These are phyloP conservation scores for Setipinna tenuifilis DNA, from an alignment of 2,797 vertebrate genomes.

Conservation along the genomic window DNA sequence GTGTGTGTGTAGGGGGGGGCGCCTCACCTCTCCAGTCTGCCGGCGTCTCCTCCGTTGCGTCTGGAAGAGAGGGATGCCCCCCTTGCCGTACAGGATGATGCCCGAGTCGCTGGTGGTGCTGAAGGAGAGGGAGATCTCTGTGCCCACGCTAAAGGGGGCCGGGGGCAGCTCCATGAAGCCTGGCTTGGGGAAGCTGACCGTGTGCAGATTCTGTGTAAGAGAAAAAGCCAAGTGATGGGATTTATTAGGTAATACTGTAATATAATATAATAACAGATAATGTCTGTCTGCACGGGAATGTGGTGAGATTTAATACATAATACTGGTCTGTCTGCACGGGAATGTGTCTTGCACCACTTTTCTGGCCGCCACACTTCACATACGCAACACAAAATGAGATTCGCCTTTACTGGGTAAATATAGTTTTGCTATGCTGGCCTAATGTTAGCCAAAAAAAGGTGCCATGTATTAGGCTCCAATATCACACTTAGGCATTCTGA, in stretches of 20 bases:
- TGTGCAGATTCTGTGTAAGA: slow-evolving; percentile 85
- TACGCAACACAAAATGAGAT: not conserved
- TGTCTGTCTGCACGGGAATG: too few species aligned
- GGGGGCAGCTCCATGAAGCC: slow-evolving; percentile 88
- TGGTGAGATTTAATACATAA: too few species aligned
- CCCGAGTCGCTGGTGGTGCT: slow-evolving; percentile 91
- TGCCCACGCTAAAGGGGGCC: slow-evolving; percentile 76
- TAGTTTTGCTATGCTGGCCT: not conserved
- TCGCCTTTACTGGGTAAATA: not conserved
- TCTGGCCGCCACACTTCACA: too few species aligned
- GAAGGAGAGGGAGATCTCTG: slow-evolving; percentile 96
- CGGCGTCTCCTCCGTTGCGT: slow-evolving; percentile 82
- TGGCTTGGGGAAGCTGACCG: slow-evolving; percentile 89
- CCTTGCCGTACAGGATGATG: slow-evolving; percentile 85
- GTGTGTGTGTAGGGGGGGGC: not conserved
- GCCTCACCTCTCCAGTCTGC: slow-evolving; percentile 82
- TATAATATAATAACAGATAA: too few species aligned
- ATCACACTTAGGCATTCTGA: not conserved
- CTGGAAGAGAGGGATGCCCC: slow-evolving; percentile 51
- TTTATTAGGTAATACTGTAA: too few species aligned
- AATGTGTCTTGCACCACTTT: too few species aligned
- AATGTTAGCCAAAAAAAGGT: not conserved
- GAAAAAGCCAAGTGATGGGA: not conserved
- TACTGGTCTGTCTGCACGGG: too few species aligned
- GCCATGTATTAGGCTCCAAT: too few species aligned